phyloP scores from a whole-genome alignment of 2,888 invertebrate species.

The Tipula helvola region DNA sequence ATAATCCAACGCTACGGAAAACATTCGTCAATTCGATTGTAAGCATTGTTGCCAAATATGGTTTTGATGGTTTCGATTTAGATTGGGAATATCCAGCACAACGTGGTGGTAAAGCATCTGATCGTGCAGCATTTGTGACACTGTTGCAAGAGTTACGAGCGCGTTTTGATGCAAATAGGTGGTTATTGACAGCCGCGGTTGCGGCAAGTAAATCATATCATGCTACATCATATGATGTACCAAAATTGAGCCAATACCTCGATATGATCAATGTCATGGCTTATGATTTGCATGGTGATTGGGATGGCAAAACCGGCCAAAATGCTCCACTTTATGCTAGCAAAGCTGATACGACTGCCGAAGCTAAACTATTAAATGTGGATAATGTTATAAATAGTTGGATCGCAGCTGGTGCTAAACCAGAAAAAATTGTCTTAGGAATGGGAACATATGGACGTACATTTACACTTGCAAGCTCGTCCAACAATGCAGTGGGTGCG shows the following conservation, averaged over 20 bases:
- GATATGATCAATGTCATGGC: conserved; percentile 45
- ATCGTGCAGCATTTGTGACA: conserved; percentile 41
- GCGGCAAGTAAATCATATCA: conserved; percentile 35
- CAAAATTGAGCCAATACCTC: conserved; percentile 34
- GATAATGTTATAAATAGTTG: conserved; percentile 30
- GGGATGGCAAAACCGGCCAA: conserved; percentile 38
- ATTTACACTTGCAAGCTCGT: conserved; percentile 31
- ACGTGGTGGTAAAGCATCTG: conserved; percentile 61
- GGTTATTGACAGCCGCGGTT: conserved; percentile 40
- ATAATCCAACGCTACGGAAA: background rate
- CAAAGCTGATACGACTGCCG: conserved; percentile 18
- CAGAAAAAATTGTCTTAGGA: conserved; percentile 32
- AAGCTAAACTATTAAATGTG: conserved; percentile 21
- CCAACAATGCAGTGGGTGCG: conserved; percentile 34
- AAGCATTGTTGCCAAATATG: conserved; percentile 57
- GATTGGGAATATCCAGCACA: conserved; percentile 80
- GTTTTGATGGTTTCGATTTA: conserved; percentile 64
- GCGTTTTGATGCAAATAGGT: conserved; percentile 29
- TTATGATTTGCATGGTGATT: conserved; percentile 44
- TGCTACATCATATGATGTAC: conserved; percentile 39
- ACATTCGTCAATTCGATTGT: conserved; percentile 15
- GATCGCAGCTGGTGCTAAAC: conserved; percentile 29
- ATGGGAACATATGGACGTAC: conserved; percentile 34
- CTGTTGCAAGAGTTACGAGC: conserved; percentile 29
- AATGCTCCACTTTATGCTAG: conserved; percentile 38